Evolutionary conservation across 2,113 vertebrate species (phyloP).

Genomic region (Phrynosoma platyrhinos): DNA sequence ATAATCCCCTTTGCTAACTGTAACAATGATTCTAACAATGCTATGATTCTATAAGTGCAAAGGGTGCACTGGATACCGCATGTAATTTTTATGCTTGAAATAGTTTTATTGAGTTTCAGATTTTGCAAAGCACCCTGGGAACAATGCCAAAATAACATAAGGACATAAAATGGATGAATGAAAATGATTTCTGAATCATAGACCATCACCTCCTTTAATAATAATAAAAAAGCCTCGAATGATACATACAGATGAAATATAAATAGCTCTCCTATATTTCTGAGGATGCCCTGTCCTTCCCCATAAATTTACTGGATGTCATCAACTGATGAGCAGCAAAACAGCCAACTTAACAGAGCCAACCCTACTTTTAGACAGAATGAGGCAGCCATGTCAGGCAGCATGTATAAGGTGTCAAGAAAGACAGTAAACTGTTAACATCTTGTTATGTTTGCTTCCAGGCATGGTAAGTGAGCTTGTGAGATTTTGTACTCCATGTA

Average conservation of each 20-base stretch:
- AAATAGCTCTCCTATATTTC: neutral
- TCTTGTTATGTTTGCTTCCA: too few species aligned
- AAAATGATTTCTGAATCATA: neutral
- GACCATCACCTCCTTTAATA: neutral
- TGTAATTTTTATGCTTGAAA: too few species aligned
- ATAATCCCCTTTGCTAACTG: too few species aligned
- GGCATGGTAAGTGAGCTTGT: neutral
- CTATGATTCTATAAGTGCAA: too few species aligned
- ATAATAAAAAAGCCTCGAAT: neutral
- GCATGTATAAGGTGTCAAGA: too few species aligned
- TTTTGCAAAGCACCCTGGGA: too few species aligned
- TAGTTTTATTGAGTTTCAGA: too few species aligned
- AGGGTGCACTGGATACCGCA: too few species aligned
- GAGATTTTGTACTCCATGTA: neutral
- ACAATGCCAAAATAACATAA: neutral
- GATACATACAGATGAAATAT: neutral
- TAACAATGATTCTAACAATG: too few species aligned
- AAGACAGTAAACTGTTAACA: too few species aligned
- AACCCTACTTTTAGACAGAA: too few species aligned
- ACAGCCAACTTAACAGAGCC: neutral
- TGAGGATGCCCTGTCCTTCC: neutral
- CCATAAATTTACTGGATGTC: neutral
- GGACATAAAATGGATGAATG: neutral
- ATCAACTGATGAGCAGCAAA: neutral
- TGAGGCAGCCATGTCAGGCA: neutral